phyloP scores from a whole-genome alignment of 2,113 vertebrate species.

The Sciurus niger region DNA sequence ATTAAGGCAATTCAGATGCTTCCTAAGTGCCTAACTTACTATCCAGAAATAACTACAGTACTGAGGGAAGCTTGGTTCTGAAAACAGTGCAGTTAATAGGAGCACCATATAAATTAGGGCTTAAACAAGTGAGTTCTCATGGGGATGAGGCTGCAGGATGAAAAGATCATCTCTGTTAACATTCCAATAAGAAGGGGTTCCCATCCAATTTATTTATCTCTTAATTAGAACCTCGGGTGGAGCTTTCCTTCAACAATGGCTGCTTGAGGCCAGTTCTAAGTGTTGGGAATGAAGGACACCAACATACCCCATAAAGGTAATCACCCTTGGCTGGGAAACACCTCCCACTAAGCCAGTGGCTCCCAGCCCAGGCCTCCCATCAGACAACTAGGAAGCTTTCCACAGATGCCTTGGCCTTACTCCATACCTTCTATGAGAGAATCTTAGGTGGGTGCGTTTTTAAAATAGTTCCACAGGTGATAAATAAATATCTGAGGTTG shows the following conservation, averaged over 20 bases:
- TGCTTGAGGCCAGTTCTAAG: not conserved
- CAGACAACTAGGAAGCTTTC: not conserved
- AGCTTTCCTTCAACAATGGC: not conserved
- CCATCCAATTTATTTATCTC: constrained; percentile 32
- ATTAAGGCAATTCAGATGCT: not conserved
- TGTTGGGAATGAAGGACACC: not conserved
- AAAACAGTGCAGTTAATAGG: not conserved
- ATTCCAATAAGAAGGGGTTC: not conserved
- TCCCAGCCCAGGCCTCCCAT: not conserved
- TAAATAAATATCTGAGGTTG: not conserved
- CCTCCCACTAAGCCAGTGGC: not conserved
- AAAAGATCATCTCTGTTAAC: constrained; percentile 18
- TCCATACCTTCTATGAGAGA: not conserved
- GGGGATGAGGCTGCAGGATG: not conserved
- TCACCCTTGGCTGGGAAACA: not conserved
- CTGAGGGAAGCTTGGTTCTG: not conserved
- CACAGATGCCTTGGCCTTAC: not conserved
- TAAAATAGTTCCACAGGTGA: not conserved
- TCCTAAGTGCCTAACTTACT: not conserved
- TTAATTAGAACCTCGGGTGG: not conserved
- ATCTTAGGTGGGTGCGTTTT: not conserved
- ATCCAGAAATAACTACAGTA: not conserved
- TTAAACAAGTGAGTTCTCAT: not conserved
- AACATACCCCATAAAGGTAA: not conserved
- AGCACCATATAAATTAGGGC: not conserved